Evolutionary conservation across 2,113 vertebrate species (phyloP).

Genomic region (Gymnarchus niloticus): DNA sequence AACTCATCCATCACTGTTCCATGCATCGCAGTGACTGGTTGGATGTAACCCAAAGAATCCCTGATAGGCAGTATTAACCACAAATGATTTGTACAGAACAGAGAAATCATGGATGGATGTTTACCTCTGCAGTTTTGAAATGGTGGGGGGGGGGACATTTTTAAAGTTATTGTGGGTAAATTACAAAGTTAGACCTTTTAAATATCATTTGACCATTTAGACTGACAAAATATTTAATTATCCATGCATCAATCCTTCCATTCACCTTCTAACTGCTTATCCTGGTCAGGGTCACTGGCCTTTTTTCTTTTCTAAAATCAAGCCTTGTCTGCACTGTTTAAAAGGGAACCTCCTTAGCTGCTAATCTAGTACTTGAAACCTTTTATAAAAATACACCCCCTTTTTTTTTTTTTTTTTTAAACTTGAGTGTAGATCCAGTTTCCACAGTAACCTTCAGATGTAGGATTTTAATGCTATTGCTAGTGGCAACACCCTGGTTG

Average conservation of each 20-base stretch:
- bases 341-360: conserved; percentile 42
- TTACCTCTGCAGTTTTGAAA: background rate
- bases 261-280: no score
- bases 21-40: background rate
- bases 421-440: conserved; percentile 1
- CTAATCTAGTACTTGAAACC: conserved; percentile 51
- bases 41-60: background rate
- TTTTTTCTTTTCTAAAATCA: background rate
- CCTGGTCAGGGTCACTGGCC: no score
- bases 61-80: background rate
- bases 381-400: background rate
- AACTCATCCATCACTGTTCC: background rate
- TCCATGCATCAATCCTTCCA: no score
- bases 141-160: background rate
- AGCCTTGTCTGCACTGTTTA: conserved; percentile 33
- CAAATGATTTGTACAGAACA: background rate
- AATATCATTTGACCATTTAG: no score
- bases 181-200: background rate
- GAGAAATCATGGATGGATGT: no score
- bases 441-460: conserved; percentile 32
- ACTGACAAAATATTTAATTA: no score
- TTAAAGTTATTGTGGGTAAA: background rate
- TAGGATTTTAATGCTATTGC: conserved; percentile 43
- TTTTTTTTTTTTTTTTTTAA: conserved; percentile 18
- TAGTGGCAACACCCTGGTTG: conserved; percentile 68